Base-by-base conservation (phyloP, 2,888 invertebrate species). In the Caenorhabditis doughertyi region DNA sequence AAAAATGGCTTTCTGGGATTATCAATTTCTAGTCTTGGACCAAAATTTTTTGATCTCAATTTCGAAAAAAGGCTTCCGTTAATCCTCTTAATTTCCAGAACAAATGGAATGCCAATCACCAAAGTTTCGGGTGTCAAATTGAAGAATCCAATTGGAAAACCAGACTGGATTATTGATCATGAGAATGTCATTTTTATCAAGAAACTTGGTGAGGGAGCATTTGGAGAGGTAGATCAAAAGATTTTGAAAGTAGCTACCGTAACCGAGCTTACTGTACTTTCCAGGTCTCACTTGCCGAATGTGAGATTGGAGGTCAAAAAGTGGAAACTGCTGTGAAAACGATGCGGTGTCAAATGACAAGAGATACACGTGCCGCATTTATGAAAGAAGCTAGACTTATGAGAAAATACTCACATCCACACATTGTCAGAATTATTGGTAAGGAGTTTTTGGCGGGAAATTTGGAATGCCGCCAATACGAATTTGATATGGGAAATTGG, bases 301-400 rank as follows among this genome's bases (percentile, higher is more conserved):
- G 83, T 55, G 74, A 55, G 1, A 67, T 56, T 21, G 80, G 73
- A 5, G 85, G 81, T 13, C 65, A 80, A 25, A 79, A 76, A 51
- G 68, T 84, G 53, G 86, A 88, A 47, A 89, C 89, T 27, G 90
- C 90, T 11, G 89, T 90, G 51, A 90, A 90, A 77, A 90, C 89
- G 56, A 89, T 89, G 89, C 65, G 87, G 23, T 84, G 84, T 23
- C 67, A 87, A 67, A 84, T 84, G 72, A 87, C 85, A 4, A 44
- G 87, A 0, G 87, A 86, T 18, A 84, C 87, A 2, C 79, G 88
- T 2, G 83, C 85, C 7, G 87, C 87, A 58, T 90, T 90, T 76
- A 88, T 89, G 88, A 89, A 89, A 70, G 90, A 90, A 60, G 90
- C 90, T 0, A 72, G 90, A 9, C 70, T 90, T 53, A 90, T 90